A percentile compares a stretch with the other conserved stretches of the same genome.
These are phyloP conservation scores for Zele albiditarsus DNA, from an alignment of 2,888 invertebrate species.

Conservation along the genomic window DNA sequence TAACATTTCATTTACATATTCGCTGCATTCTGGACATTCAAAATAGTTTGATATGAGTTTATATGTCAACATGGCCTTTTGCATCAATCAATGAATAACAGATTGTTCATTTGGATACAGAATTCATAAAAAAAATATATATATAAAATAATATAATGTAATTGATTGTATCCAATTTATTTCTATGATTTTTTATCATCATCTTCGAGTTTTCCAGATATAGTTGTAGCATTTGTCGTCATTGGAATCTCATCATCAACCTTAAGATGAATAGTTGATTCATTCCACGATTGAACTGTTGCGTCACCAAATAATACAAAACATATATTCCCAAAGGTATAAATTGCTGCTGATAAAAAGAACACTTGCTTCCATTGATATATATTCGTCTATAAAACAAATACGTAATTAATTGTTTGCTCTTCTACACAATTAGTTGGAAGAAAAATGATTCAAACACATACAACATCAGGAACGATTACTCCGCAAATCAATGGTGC, in stretches of 20 bases:
- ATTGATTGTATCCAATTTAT: too few relatives aligned
- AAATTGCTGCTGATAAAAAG: constrained; percentile 81
- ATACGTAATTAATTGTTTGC: constrained; percentile 39
- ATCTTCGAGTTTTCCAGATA: constrained; percentile 21
- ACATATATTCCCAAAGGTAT: constrained; percentile 80
- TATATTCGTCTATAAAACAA: constrained; percentile 75
- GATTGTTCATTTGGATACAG: too few relatives aligned
- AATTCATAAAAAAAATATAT: too few relatives aligned
- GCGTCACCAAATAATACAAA: constrained; percentile 82
- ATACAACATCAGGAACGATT: constrained; percentile 81
- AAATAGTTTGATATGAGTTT: too few relatives aligned
- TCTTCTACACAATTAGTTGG: neutral
- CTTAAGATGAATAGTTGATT: constrained; percentile 66
- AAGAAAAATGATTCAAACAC: constrained; percentile 54
- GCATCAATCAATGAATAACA: too few relatives aligned
- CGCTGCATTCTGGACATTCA: too few relatives aligned
- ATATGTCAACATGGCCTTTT: too few relatives aligned
- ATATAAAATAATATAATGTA: too few relatives aligned
- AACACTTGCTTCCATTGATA: constrained; percentile 84
- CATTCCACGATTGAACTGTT: constrained; percentile 82
- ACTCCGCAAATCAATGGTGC: constrained; percentile 84
- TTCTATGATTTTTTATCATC: too few relatives aligned
- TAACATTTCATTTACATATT: too few relatives aligned
- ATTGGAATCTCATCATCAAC: constrained; percentile 45
- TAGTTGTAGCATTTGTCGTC: constrained; percentile 41